Conservation (phyloP, 2,888 invertebrate species). For the Deilephila elpenor region DNA sequence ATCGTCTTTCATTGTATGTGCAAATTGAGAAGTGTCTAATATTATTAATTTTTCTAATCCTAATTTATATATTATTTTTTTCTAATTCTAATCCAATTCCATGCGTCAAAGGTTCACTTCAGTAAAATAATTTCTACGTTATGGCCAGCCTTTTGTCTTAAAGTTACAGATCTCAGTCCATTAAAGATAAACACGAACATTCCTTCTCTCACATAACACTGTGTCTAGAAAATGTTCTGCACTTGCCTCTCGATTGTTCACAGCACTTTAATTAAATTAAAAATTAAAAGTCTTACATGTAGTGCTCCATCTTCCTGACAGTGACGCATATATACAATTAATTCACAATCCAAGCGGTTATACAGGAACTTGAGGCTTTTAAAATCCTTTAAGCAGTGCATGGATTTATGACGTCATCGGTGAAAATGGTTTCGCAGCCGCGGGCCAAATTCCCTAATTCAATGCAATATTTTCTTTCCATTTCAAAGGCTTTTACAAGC, state of each 20-base stretch:
- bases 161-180: no score
- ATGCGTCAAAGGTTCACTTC: no score
- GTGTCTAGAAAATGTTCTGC: neutral
- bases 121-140: no score
- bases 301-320: conserved; percentile 2
- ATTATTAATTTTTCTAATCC: no score
- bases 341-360: neutral
- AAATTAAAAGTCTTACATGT: conserved; percentile 2
- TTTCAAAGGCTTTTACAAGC: conserved; percentile 26
- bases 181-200: neutral
- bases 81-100: no score
- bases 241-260: neutral
- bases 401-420: conserved; percentile 6
- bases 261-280: conserved; percentile 1
- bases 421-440: neutral
- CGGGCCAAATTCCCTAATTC: conserved; percentile 14
- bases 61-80: no score
- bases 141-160: no score
- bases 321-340: conserved; percentile 3
- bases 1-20: no score
- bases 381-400: conserved; percentile 3
- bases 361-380: neutral
- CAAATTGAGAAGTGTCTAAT: no score
- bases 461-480: conserved; percentile 30
- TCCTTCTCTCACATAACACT: neutral